A percentile compares a stretch with the other conserved stretches of the same genome.
These are phyloP conservation scores for Apis mellifera DNA, from an alignment of 1,140 invertebrate species.

Conservation along the genomic window Amel_HAv3.1 CM009932.2:10769001-10769500, in stretches of 20 bases:
- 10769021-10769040: too few relatives aligned
- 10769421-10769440: conserved; percentile 45
- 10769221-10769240: neutral
- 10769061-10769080: too few relatives aligned
- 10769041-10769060: too few relatives aligned
- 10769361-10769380: conserved; percentile 28
- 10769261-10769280: neutral
- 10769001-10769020: too few relatives aligned
- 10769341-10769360: conserved; percentile 43
- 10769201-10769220: too few relatives aligned
- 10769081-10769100: too few relatives aligned
- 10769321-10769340: conserved; percentile 20
- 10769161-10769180: neutral
- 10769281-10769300: neutral
- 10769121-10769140: too few relatives aligned
- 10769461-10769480: conserved; percentile 29
- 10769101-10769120: too few relatives aligned
- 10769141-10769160: too few relatives aligned
- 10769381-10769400: conserved; percentile 31
- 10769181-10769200: too few relatives aligned
- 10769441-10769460: conserved; percentile 21
- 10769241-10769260: too few relatives aligned
- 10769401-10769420: conserved; percentile 19
- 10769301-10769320: neutral
- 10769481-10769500: conserved; percentile 35